Evolutionary conservation across 2,797 vertebrate species (phyloP).

Genomic region (Chelidonichthys spinosus): DNA sequence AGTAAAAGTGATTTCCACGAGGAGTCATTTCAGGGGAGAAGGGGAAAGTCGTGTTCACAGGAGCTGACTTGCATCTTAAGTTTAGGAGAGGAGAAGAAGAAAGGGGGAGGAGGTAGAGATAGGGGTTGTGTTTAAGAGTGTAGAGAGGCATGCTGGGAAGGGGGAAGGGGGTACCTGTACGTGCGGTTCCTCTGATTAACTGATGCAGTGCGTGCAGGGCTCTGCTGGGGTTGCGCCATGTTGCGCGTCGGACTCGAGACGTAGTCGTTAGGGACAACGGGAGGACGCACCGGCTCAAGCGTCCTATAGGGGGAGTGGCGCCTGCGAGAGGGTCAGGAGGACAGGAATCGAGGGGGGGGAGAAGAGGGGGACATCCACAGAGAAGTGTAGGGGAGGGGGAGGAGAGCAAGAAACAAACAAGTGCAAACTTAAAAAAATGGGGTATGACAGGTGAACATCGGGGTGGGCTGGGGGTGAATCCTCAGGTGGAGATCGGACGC

Average conservation of each 20-base stretch:
- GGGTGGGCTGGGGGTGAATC: slow-evolving; percentile 46
- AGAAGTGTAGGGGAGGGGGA: slow-evolving; percentile 64
- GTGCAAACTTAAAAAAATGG: slow-evolving; percentile 80
- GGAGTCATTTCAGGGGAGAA: slow-evolving; percentile 35
- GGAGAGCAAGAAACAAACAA: slow-evolving; percentile 78
- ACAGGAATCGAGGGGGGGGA: slow-evolving; percentile 45
- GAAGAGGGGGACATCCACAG: slow-evolving; percentile 61
- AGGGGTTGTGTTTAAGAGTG: slow-evolving; percentile 53
- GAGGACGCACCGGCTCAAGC: slow-evolving; percentile 97
- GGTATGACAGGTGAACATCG: slow-evolving; percentile 67
- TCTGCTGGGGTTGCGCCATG: slow-evolving; percentile 93
- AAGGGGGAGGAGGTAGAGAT: slow-evolving; percentile 27
- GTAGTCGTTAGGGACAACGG: slow-evolving; percentile 99
- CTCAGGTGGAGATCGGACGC: slow-evolving; percentile 34
- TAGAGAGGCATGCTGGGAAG: slow-evolving; percentile 73
- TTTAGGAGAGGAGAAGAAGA: slow-evolving; percentile 49
- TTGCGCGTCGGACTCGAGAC: slow-evolving; percentile 98
- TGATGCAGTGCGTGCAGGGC: slow-evolving; percentile 96
- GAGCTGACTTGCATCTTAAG: slow-evolving; percentile 30
- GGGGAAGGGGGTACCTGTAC: slow-evolving; percentile 92
- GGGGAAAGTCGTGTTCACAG: slow-evolving; percentile 30
- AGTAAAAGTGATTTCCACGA: slow-evolving; percentile 11
- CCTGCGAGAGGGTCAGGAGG: slow-evolving; percentile 86
- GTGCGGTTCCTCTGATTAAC: slow-evolving; percentile 99
- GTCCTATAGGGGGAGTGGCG: slow-evolving; percentile 99